Evolutionary conservation across 2,888 invertebrate species (phyloP), one percentile per base, ranked within the genome.

Genomic region (Drosophila aldrichi): DNA sequence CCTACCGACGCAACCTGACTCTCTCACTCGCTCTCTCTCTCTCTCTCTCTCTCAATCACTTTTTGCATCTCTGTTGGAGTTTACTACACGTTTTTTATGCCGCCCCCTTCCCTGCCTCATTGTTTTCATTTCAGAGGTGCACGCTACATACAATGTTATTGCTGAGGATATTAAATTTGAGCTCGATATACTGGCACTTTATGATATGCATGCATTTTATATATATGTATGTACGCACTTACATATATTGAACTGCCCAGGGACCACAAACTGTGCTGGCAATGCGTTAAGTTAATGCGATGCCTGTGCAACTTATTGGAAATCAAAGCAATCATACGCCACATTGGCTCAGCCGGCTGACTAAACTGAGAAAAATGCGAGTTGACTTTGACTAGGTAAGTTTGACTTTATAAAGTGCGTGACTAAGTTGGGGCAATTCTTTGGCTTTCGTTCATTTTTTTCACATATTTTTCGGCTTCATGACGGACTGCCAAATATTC

Each of bases 141-240:
- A 72, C 77, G 74, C 72, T 69, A 72, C 70, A 67, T 75, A 74
- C 71, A 77, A 66, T 80, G 72, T 81, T 72, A 49, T 59, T 64
- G 36, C 55, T 70, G 70, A 62, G 87, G 78, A 76, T 82, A 87
- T 85, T 87, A 84, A 87, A 85, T 82, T 84, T 73, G 49, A 69
- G 63, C 65, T 73, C 78, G 60, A 73, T 80, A 70, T 78, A 68
- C 68, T 57, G 61, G 72, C 77, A 81, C 72, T 76, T 74, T 61
- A 70, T 72, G 60, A 22, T 46, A 61, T 54, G 49, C 48, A 43
- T 62, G 52, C 54, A 62, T 58, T 56, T 25, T 38, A 25, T 46
- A 46, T 46, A 46, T 46, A 25, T 9, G 6, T 32, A n/a, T 29
- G 9, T 25, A 25, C 4, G 9, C 5, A n/a, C n/a, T 3, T 12